Conservation (phyloP, 2,888 invertebrate species). For the Pandemis cinnamomeana region DNA sequence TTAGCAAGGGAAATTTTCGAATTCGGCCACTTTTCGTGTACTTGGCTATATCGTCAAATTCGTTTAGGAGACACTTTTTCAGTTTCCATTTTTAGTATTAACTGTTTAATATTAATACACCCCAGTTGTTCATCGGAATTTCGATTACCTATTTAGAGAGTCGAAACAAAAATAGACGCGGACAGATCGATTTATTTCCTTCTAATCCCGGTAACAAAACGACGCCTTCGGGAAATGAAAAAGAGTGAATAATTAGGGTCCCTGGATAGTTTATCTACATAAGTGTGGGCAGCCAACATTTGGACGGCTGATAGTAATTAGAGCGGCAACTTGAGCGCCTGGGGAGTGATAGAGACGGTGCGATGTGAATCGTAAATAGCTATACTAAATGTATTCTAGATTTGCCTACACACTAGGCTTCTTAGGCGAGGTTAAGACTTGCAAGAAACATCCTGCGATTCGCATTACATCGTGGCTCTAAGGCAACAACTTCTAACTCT, state of each 20-base stretch:
- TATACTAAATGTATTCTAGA: too few relatives aligned
- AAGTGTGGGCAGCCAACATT: not conserved
- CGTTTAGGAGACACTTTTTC: too few relatives aligned
- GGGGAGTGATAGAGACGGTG: conserved; percentile 11
- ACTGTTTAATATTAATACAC: not conserved
- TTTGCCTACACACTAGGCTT: too few relatives aligned
- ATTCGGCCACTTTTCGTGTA: too few relatives aligned
- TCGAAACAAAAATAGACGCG: not conserved
- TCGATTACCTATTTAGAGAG: not conserved
- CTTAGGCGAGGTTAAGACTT: too few relatives aligned
- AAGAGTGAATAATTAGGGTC: not conserved
- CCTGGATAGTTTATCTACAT: not conserved
- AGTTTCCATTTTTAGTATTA: too few relatives aligned
- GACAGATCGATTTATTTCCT: not conserved
- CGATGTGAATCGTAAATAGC: conserved; percentile 5
- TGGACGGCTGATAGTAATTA: too few relatives aligned
- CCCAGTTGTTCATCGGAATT: not conserved
- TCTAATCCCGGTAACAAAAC: not conserved
- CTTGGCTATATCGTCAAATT: too few relatives aligned
- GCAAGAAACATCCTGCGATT: too few relatives aligned
- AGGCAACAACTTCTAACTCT: too few relatives aligned
- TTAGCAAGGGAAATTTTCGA: too few relatives aligned
- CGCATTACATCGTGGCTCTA: too few relatives aligned
- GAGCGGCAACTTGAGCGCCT: not conserved
- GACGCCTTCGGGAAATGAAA: not conserved